phyloP scores from a whole-genome alignment of 1,140 invertebrate genomes.

The Drosophila obscura region DNA sequence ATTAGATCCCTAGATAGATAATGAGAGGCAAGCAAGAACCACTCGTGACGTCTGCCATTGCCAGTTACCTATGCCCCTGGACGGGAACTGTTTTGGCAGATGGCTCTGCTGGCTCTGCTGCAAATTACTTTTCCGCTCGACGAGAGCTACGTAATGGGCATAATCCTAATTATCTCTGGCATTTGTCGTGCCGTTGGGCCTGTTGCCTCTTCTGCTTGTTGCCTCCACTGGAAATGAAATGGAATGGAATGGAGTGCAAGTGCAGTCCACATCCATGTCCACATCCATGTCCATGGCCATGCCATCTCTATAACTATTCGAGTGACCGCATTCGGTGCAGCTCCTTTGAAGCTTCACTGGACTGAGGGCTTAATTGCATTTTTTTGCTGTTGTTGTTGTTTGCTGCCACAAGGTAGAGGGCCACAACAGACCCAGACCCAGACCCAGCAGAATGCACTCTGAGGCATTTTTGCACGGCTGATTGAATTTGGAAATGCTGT shows the following conservation, averaged over 20 bases:
- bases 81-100: too few relatives aligned
- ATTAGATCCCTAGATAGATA: too few relatives aligned
- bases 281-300: neutral
- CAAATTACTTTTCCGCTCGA: slow-evolving; percentile 59
- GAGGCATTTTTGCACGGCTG: slow-evolving; percentile 57
- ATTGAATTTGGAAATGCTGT: slow-evolving; percentile 71
- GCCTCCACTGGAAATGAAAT: too few relatives aligned
- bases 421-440: too few relatives aligned
- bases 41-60: too few relatives aligned
- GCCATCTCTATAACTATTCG: slow-evolving; percentile 3
- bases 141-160: slow-evolving; percentile 37
- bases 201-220: neutral
- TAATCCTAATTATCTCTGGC: slow-evolving; percentile 55
- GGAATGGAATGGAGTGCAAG: neutral
- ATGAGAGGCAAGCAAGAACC: too few relatives aligned
- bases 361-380: slow-evolving; percentile 52
- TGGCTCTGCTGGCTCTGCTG: neutral
- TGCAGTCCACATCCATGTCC: neutral
- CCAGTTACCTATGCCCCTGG: too few relatives aligned
- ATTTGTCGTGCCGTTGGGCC: slow-evolving; percentile 22
- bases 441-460: too few relatives aligned
- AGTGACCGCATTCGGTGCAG: neutral
- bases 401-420: neutral
- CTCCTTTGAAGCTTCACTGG: slow-evolving; percentile 14
- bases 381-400: slow-evolving; percentile 3